Evolutionary conservation across 2,888 invertebrate species (phyloP).

Genomic region (Drosophila prostipennis): DNA sequence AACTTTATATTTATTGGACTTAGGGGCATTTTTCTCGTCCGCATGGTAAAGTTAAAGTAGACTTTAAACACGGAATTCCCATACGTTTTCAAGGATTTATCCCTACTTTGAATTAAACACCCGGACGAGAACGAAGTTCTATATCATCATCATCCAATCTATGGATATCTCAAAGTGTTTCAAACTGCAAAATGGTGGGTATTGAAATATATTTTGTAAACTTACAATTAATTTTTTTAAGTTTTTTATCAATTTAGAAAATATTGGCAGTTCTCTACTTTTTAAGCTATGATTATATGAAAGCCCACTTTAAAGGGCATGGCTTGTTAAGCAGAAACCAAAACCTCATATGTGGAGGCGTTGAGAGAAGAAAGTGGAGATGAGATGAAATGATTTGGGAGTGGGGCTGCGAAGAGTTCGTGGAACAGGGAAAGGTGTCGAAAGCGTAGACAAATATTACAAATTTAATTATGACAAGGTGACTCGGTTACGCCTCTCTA

Average conservation of each 20-base stretch:
- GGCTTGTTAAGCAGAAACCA: constrained; percentile 55
- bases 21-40: too few relatives aligned
- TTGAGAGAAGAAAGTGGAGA: not conserved
- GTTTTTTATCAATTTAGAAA: not conserved
- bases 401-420: constrained; percentile 4
- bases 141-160: too few relatives aligned
- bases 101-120: too few relatives aligned
- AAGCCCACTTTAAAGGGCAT: not conserved
- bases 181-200: too few relatives aligned
- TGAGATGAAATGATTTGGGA: not conserved
- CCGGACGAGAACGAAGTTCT: too few relatives aligned
- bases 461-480: constrained; percentile 74
- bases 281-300: not conserved
- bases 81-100: too few relatives aligned
- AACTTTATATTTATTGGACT: too few relatives aligned
- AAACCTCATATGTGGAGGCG: constrained; percentile 25
- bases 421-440: constrained; percentile 56
- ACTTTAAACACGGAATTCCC: too few relatives aligned
- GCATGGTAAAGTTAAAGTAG: too few relatives aligned
- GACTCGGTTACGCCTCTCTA: constrained; percentile 28
- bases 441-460: constrained; percentile 74
- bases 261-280: not conserved
- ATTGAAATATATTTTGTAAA: too few relatives aligned
- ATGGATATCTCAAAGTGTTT: too few relatives aligned
- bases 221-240: too few relatives aligned